Conservation (phyloP, 2,113 vertebrate species). For the Cottus gobio region DNA sequence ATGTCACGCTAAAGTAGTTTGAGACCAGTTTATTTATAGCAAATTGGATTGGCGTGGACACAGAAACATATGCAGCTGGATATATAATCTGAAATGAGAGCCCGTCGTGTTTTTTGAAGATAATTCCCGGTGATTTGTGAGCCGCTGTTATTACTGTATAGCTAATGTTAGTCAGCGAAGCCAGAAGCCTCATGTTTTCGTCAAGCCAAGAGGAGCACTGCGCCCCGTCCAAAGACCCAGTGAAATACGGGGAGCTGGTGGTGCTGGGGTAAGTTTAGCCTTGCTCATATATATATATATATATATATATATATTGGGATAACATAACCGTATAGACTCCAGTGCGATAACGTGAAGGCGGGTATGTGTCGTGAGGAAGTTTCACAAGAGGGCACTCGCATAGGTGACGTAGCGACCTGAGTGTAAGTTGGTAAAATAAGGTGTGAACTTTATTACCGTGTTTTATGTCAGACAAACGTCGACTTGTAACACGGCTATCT, state of each 20-base stretch:
- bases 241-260: slow-evolving; percentile 95
- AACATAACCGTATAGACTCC: background rate
- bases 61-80: slow-evolving; percentile 5
- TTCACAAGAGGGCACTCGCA: slow-evolving; percentile 26
- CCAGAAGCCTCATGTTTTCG: slow-evolving; percentile 91
- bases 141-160: slow-evolving; percentile 57
- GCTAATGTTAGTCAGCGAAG: slow-evolving; percentile 63
- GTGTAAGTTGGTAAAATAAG: slow-evolving; percentile 1
- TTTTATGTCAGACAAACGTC: background rate
- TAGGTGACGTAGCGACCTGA: slow-evolving; percentile 24
- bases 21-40: slow-evolving; percentile 31
- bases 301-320: background rate
- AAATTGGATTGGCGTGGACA: slow-evolving; percentile 5
- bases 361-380: slow-evolving; percentile 44
- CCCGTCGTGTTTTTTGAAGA: slow-evolving; percentile 59
- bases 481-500: background rate
- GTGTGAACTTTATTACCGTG: background rate
- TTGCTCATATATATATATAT: background rate
- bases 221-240: slow-evolving; percentile 92
- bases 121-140: slow-evolving; percentile 44
- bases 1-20: slow-evolving; percentile 72
- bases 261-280: slow-evolving; percentile 90
- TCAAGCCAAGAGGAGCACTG: slow-evolving; percentile 92
- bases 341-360: background rate
- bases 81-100: slow-evolving; percentile 61